Evolutionary conservation across 2,888 invertebrate genomes (phyloP).

Genomic region (Tolmerus cingulatus): DNA sequence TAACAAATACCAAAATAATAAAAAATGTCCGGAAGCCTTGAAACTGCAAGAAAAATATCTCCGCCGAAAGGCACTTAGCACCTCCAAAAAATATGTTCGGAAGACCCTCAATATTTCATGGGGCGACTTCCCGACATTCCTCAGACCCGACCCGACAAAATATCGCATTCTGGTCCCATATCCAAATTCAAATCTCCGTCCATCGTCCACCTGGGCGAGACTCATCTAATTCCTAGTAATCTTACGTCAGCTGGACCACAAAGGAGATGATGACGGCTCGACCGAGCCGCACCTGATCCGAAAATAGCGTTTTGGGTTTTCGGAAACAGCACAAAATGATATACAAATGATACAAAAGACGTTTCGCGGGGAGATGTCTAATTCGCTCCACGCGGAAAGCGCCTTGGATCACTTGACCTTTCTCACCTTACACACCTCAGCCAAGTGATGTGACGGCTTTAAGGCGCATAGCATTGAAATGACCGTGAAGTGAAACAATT

Average conservation of each 20-base stretch:
- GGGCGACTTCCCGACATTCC: not conserved
- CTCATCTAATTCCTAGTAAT: conserved; percentile 9
- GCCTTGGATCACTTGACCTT: not conserved
- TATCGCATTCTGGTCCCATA: not conserved
- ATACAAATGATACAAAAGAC: not conserved
- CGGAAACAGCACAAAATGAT: not conserved
- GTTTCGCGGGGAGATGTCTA: not conserved
- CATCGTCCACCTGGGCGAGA: not conserved
- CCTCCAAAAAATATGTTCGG: not conserved
- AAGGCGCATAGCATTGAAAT: not conserved
- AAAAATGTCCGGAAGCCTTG: not conserved
- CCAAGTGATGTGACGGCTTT: not conserved
- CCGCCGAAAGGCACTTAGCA: not conserved
- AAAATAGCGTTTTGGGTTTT: not conserved
- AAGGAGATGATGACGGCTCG: not conserved
- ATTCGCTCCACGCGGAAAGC: not conserved
- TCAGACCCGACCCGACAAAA: not conserved
- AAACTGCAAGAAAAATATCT: not conserved
- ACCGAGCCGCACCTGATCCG: not conserved
- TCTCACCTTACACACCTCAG: not conserved
- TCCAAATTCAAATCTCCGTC: not conserved
- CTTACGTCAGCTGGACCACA: conserved; percentile 1
- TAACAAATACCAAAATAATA: not conserved
- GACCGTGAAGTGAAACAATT: conserved; percentile 31
- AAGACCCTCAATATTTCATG: not conserved